Conservation (phyloP, 2,888 invertebrate species). For the Tuberolachnus salignus region DNA sequence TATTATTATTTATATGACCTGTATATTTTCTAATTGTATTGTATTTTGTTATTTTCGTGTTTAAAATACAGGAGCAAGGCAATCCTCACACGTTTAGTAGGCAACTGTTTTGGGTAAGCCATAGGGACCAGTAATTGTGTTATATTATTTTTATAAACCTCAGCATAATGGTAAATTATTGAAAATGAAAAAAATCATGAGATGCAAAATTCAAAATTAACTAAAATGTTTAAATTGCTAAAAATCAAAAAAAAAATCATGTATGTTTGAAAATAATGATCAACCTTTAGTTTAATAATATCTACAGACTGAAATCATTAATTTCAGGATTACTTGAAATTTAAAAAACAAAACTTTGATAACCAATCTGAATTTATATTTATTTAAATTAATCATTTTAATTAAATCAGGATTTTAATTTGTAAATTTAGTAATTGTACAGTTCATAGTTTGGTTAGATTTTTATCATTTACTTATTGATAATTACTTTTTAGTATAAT, state of each 20-base stretch:
- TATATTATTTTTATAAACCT: background rate
- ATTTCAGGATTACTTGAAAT: background rate
- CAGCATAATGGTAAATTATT: too few relatives aligned
- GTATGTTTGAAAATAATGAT: too few relatives aligned
- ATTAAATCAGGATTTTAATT: background rate
- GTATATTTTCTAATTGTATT: background rate
- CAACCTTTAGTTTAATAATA: background rate
- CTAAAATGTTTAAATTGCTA: background rate
- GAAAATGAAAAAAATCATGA: background rate
- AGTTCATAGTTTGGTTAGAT: too few relatives aligned
- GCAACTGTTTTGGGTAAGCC: conserved; percentile 23
- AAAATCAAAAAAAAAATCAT: too few relatives aligned
- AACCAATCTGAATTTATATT: too few relatives aligned
- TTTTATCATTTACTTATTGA: too few relatives aligned
- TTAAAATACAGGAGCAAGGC: conserved; percentile 24
- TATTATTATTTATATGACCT: background rate
- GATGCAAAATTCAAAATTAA: background rate
- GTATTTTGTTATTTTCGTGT: conserved; percentile 27
- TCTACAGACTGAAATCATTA: background rate
- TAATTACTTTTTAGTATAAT: background rate
- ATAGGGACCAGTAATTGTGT: background rate
- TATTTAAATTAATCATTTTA: background rate
- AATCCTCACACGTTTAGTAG: conserved; percentile 15
- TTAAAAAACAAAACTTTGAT: too few relatives aligned
- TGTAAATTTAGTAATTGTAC: background rate